Conservation (phyloP, 1,140 invertebrate genomes). For the Drosophila truncata region DNA sequence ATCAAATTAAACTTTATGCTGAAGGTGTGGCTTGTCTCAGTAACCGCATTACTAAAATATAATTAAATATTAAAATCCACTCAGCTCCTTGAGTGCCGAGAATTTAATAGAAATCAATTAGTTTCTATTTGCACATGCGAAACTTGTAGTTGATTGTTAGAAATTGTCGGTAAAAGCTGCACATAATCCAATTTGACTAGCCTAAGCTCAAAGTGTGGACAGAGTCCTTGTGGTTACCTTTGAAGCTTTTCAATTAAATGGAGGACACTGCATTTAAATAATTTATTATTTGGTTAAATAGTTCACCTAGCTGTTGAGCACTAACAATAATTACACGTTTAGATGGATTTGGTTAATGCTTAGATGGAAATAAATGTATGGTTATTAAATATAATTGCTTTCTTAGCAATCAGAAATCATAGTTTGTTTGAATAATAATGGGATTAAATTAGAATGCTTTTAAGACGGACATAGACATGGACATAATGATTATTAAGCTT, state of each 20-base stretch:
- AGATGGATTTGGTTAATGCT: background rate
- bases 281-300: background rate
- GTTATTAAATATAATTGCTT: background rate
- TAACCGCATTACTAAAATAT: too few species aligned
- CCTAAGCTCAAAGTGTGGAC: background rate
- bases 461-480: background rate
- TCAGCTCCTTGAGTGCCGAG: too few species aligned
- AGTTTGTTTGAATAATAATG: background rate
- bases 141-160: background rate
- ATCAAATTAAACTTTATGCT: background rate
- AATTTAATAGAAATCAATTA: slow-evolving; percentile 1
- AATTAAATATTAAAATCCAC: background rate
- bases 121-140: background rate
- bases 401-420: background rate
- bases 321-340: background rate
- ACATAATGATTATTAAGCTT: background rate
- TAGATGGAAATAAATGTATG: background rate
- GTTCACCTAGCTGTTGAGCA: background rate
- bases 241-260: background rate
- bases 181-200: background rate
- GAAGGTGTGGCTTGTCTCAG: too few species aligned
- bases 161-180: background rate
- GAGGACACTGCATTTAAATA: background rate
- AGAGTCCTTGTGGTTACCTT: background rate
- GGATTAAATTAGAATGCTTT: slow-evolving; percentile 5